Conservation (phyloP, 1,140 invertebrate genomes). For the Rhopalosiphum maidis region DNA sequence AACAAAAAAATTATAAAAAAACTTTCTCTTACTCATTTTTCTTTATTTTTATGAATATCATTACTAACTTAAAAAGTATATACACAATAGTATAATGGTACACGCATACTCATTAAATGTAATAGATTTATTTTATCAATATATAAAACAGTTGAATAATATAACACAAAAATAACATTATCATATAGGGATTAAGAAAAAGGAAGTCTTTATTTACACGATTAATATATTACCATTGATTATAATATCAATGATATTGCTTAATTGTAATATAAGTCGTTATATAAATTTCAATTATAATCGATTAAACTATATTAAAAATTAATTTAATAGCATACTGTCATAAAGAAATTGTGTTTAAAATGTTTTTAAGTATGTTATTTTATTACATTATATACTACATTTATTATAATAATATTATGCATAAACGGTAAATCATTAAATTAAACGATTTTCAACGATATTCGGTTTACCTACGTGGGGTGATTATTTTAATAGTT, state of each 20-base stretch:
- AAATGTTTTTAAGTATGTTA: not conserved
- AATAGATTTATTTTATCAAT: conserved; percentile 33
- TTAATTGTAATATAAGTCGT: not conserved
- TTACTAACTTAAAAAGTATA: conserved; percentile 31
- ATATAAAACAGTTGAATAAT: not conserved
- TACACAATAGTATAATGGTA: not conserved
- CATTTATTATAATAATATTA: no score
- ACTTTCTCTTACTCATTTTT: conserved; percentile 17
- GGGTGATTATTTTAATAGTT: not conserved
- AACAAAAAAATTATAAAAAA: conserved; percentile 37
- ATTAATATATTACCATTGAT: not conserved
- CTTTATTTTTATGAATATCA: conserved; percentile 52
- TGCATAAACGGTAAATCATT: no score
- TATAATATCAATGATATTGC: no score
- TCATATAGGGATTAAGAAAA: not conserved
- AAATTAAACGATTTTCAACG: not conserved
- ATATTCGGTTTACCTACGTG: not conserved
- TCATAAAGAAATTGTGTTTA: not conserved
- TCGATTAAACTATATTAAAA: not conserved
- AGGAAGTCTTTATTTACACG: not conserved
- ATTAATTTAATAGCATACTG: not conserved
- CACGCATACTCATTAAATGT: conserved; percentile 68
- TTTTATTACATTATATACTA: not conserved
- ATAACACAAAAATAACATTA: not conserved
- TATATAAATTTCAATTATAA: not conserved